A percentile compares a stretch with the other conserved stretches of the same genome.
These are phyloP conservation scores for Blastobasis adustella DNA, from an alignment of 2,888 invertebrate genomes.

Conservation along the genomic window DNA sequence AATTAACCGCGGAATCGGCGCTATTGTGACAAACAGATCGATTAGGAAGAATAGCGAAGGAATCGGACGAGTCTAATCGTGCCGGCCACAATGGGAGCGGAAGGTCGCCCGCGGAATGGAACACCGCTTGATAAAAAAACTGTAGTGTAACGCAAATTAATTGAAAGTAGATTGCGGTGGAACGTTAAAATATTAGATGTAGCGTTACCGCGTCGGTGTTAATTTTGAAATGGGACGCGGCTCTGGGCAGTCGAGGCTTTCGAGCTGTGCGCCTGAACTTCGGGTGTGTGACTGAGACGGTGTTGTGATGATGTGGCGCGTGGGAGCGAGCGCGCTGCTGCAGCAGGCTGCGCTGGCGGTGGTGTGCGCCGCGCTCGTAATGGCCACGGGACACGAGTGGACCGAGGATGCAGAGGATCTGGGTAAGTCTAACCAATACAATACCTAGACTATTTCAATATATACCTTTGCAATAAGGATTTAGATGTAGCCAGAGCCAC, in stretches of 20 bases:
- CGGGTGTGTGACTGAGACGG: too few species aligned
- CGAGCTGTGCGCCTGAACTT: too few species aligned
- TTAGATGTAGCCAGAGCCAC: too few species aligned
- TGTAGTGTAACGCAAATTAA: background rate
- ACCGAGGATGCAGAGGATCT: slow-evolving; percentile 67
- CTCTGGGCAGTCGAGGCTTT: too few species aligned
- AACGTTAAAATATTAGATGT: too few species aligned
- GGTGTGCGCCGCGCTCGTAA: slow-evolving; percentile 39
- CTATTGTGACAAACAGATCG: background rate
- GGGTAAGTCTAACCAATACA: slow-evolving; percentile 37
- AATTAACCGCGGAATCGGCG: background rate
- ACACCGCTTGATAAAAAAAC: background rate
- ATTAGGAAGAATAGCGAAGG: slow-evolving; percentile 4
- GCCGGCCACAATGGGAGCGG: slow-evolving; percentile 3
- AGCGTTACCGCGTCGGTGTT: too few species aligned
- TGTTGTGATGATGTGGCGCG: slow-evolving; percentile 19
- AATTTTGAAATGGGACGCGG: too few species aligned
- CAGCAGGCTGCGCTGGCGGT: slow-evolving; percentile 33
- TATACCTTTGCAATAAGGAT: too few species aligned
- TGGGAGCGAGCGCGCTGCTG: slow-evolving; percentile 27
- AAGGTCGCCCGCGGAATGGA: slow-evolving; percentile 1
- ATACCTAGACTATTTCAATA: too few species aligned
- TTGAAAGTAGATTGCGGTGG: background rate
- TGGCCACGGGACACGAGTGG: slow-evolving; percentile 59
- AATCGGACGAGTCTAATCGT: slow-evolving; percentile 13